Percentiles rank a stretch among this genome's conserved stretches.
Evolutionary conservation across 35 echinoderm and acorn worm species (phyloP).

Genomic region (Apostichopus japonicus): DNA sequence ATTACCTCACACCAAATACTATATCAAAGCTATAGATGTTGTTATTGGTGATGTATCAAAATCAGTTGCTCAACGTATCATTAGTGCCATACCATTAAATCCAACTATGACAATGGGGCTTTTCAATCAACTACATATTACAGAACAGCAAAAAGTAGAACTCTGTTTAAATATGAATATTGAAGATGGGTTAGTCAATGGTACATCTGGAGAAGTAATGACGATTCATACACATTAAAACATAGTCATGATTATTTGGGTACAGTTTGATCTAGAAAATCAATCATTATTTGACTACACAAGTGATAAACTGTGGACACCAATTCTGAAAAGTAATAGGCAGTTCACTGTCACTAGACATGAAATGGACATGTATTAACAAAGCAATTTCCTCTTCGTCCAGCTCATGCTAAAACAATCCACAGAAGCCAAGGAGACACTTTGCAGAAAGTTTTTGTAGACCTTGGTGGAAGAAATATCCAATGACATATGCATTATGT

Average conservation of each 20-base stretch:
- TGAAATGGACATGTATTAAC: neutral
- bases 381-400: constrained; percentile 7
- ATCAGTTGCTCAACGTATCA: neutral
- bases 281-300: neutral
- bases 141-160: constrained; percentile 3
- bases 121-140: neutral
- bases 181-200: constrained; percentile 49
- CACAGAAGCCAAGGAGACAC: constrained; percentile 58
- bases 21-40: neutral
- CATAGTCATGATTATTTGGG: neutral
- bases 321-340: neutral
- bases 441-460: constrained; percentile 1
- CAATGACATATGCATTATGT: constrained; percentile 29
- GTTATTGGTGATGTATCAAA: neutral
- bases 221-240: neutral
- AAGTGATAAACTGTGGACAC: neutral
- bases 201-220: constrained; percentile 10
- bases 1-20: neutral
- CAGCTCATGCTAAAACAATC: constrained; percentile 45
- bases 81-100: too few relatives aligned
- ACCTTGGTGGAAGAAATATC: neutral
- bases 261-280: neutral
- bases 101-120: too few relatives aligned
- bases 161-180: constrained; percentile 26
- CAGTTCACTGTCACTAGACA: constrained; percentile 23